Evolutionary conservation across 2,113 vertebrate genomes (phyloP).

Genomic region (Phylloscopus trochilus): DNA sequence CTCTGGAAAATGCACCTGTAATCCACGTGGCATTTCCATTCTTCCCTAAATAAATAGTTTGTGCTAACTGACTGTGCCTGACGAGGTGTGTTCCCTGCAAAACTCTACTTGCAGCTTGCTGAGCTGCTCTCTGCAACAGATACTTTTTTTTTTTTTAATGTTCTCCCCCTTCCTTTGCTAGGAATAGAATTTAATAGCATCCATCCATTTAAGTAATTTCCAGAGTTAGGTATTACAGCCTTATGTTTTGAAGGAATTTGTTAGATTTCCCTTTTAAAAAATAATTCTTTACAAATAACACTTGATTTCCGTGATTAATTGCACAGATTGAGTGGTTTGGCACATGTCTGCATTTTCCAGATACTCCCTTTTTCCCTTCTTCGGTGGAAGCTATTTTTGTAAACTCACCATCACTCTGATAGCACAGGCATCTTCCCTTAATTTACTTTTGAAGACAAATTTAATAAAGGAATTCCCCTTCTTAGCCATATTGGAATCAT

Average conservation of each 20-base stretch:
- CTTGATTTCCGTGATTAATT: constrained; percentile 49
- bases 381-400: constrained; percentile 46
- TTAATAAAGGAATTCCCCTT: constrained; percentile 66
- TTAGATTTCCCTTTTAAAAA: constrained; percentile 8
- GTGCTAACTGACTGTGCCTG: not conserved
- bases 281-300: constrained; percentile 20
- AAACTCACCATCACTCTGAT: constrained; percentile 15
- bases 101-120: not conserved
- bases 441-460: constrained; percentile 58
- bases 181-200: constrained; percentile 27
- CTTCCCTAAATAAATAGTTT: constrained; percentile 23
- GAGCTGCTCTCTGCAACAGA: not conserved
- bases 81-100: constrained; percentile 1
- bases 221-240: constrained; percentile 22
- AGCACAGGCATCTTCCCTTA: constrained; percentile 43
- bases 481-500: constrained; percentile 34
- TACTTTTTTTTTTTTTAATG: not conserved
- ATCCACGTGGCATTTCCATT: not conserved
- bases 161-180: not conserved
- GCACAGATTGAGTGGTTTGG: constrained; percentile 65
- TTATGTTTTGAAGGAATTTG: constrained; percentile 28
- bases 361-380: constrained; percentile 36
- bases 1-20: not conserved
- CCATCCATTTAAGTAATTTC: not conserved
- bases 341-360: constrained; percentile 48